Evolutionary conservation across 30 jellyfish, hydroid and myxozoan species (phyloP), one percentile per base, ranked within the genome.

Genomic region (Mastigias papua): DNA sequence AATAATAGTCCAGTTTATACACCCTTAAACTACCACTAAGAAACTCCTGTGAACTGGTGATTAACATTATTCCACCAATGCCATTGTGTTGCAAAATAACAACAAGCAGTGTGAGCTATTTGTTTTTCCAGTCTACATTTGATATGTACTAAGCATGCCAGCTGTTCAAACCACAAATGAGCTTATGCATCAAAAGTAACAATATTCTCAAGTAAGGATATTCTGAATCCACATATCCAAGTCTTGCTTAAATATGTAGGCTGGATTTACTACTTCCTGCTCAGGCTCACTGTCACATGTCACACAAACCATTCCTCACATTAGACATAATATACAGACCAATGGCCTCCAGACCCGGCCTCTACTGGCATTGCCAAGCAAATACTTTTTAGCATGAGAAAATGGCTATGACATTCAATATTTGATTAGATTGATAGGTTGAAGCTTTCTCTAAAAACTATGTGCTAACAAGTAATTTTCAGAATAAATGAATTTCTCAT

Each of bases 11-110:
- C 74, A 22, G 74, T 63, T 1, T 63, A 63, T 27, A 22, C 74
- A 22, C 26, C 35, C 46, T 63, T 63, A 4, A 63, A 63, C 1
- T 27, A 63, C 23, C 74, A 63, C 74, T 30, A 69, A 75, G 86
- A 62, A 48, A 75, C 49, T 75, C 86, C 86, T 50, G 74, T 49
- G 17, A 48, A 28, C 74, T 50, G 74, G 23, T 48, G 48, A 75
- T 75, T 29, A 75, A 15, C 86, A 75, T 48, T n/a, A 23, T 63
- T 11, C 19, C 9, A 27, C 2, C 37, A 23, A 50, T 30, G 28
- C 34, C 74, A 6, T 37, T 48, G 57, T 60, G 74, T 48, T 33
- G 86, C 50, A 57, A 60, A 60, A 75, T 51, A 75, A 75, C 86
- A 75, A 22, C 11, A 50, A 62, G 34, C 22, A 74, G 34, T 48